Base-by-base conservation (phyloP, 2,113 vertebrate species). In the Rhegmatorhina hoffmannsi region DNA sequence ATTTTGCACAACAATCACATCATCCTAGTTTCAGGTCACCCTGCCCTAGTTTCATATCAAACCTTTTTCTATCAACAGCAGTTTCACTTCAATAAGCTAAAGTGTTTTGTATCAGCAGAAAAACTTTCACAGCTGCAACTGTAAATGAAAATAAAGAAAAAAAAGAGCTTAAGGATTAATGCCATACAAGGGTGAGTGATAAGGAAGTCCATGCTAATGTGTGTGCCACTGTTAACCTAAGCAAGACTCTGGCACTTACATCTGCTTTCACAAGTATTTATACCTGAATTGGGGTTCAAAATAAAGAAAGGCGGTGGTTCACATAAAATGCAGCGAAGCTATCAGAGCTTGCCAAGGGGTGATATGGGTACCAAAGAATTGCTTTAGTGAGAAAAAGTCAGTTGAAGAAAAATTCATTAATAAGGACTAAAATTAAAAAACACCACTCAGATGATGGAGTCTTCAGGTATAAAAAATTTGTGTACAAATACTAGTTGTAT, bases 1-100 rank as follows among this genome's bases (percentile, higher is more conserved):
- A 90, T 55, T 83, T 73, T 76, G 67, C 90, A 88, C 69, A 47
- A 83, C 36, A 62, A 50, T 34, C 28, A 84, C 84, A 52, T 26
- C 77, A 89, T 66, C 28, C 50, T 15, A 24, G n/a, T 90, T 88
- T 74, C 59, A 94, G 72, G 83, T 90, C 92, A 95, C 40, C 36
- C 18, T 76, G 59, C 50, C 52, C 83, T 73, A 88, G 67, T 86
- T 86, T 74, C 72, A 5, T 38, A 70, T 26, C 56, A 91, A 89
- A 84, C 19, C 47, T 70, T 87, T 66, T 34, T 55, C 19, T 81
- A 55, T 15, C 33, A 90, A 85, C 28, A 80, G 59, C n/a, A 88
- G n/a, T 62, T 93, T 83, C 62, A 90, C 56, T 85, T 85, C 79
- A 69, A 1, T n/a, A 73, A 66, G 31, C 19, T 58, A 46, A 83